Percentiles rank a stretch among this genome's conserved stretches.
Evolutionary conservation across 2,888 invertebrate genomes (phyloP).

Genomic region (Stenotaenia linearis): DNA sequence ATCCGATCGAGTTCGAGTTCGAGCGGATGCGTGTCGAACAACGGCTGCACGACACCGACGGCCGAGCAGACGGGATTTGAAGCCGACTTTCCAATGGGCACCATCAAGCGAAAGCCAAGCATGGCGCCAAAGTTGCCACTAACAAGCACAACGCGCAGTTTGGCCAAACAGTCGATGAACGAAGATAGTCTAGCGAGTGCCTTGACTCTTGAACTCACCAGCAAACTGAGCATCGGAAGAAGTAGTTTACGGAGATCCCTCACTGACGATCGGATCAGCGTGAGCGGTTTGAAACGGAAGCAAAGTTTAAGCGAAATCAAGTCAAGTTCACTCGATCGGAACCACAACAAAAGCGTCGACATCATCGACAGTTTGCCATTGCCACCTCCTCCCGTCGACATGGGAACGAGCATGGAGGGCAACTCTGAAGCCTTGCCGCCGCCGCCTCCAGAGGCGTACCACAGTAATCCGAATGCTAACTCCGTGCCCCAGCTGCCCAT

Average conservation of each 20-base stretch:
- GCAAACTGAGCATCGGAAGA: conserved; percentile 44
- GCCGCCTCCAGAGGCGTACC: conserved; percentile 43
- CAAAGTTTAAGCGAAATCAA: conserved; percentile 21
- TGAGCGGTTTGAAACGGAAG: conserved; percentile 33
- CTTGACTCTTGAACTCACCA: conserved; percentile 38
- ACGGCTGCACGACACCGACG: conserved; percentile 63
- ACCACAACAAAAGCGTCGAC: conserved; percentile 19
- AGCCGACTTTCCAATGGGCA: conserved; percentile 55
- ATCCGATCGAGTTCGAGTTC: conserved; percentile 75
- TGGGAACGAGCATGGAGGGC: conserved; percentile 50
- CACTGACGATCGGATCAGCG: conserved; percentile 38
- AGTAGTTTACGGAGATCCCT: conserved; percentile 38
- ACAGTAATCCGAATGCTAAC: conserved; percentile 39
- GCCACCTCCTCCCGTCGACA: conserved; percentile 65
- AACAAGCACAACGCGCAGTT: conserved; percentile 81
- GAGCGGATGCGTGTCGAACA: conserved; percentile 64
- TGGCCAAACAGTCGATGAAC: conserved; percentile 69
- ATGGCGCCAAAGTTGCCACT: conserved; percentile 74
- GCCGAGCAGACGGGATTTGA: conserved; percentile 52
- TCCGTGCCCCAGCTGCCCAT: conserved; percentile 36
- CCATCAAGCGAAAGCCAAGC: conserved; percentile 86
- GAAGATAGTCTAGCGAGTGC: conserved; percentile 50
- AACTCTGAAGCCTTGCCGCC: conserved; percentile 40
- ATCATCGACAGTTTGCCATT: conserved; percentile 54
- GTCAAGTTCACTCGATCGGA: background rate